phyloP scores from a whole-genome alignment of 2,797 vertebrate genomes.

The Danio choprae region DNA sequence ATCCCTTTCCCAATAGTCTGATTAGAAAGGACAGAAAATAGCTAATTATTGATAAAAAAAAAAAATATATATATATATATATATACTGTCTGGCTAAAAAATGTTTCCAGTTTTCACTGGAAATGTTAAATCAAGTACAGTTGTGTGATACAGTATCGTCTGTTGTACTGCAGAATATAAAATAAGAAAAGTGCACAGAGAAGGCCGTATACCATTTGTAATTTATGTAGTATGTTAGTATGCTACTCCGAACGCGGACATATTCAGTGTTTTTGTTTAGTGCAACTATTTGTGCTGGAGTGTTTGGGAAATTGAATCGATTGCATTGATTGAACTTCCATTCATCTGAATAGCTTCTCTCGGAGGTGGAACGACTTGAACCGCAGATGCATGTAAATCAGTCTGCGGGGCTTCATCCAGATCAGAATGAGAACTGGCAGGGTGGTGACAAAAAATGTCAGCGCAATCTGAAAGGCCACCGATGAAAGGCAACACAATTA shows the following conservation, averaged over 20 bases:
- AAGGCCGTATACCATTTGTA: no score
- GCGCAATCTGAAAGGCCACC: conserved; percentile 48
- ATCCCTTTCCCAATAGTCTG: no score
- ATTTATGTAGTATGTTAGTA: not conserved
- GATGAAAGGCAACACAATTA: conserved; percentile 59
- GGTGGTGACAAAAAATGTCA: conserved; percentile 50
- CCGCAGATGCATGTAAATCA: conserved; percentile 62
- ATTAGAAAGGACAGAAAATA: no score
- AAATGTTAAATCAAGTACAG: not conserved
- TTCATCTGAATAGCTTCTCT: conserved; percentile 53
- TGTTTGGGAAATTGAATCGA: conserved; percentile 47
- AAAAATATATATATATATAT: no score
- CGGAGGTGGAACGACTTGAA: conserved; percentile 36
- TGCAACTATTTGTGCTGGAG: conserved; percentile 26
- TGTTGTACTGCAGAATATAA: not conserved
- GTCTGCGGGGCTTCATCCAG: conserved; percentile 48
- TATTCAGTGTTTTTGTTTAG: conserved; percentile 22
- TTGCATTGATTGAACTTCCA: conserved; percentile 53
- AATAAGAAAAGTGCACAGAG: not conserved
- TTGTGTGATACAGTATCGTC: not conserved
- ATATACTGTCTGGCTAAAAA: no score
- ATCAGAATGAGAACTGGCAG: conserved; percentile 49
- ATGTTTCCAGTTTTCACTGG: not conserved
- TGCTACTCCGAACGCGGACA: not conserved
- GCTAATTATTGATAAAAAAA: no score